Percentiles rank a stretch among this genome's conserved stretches.
Evolutionary conservation across 2,888 invertebrate species (phyloP).

Genomic region (Apotomis turbidana): DNA sequence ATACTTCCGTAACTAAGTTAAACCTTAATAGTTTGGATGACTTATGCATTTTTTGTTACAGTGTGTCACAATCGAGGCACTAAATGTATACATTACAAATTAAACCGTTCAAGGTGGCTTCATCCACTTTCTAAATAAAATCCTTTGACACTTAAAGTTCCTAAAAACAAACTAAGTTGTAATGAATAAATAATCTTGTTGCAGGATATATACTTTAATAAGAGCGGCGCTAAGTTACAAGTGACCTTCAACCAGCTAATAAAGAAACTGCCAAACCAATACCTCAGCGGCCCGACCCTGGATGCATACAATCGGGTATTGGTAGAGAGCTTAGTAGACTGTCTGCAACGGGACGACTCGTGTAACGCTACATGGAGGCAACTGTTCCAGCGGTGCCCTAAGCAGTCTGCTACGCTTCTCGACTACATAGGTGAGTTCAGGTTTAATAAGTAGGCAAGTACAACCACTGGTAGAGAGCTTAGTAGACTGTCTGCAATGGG

Average conservation of each 20-base stretch:
- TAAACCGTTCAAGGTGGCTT: no score
- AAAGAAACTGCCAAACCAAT: slow-evolving; percentile 83
- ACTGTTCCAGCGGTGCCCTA: slow-evolving; percentile 86
- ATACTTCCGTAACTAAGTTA: no score
- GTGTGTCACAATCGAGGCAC: no score
- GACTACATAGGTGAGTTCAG: slow-evolving; percentile 78
- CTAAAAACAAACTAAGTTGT: no score
- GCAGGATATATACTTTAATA: slow-evolving; percentile 77
- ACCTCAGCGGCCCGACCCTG: slow-evolving; percentile 72
- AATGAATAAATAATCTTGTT: background rate
- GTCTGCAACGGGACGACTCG: slow-evolving; percentile 85
- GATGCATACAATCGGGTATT: slow-evolving; percentile 82
- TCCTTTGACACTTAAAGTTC: no score
- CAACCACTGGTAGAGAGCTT: slow-evolving; percentile 80
- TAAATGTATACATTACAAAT: no score
- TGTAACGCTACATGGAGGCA: slow-evolving; percentile 88
- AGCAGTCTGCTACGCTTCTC: slow-evolving; percentile 86
- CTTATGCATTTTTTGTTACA: no score
- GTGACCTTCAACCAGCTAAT: slow-evolving; percentile 86
- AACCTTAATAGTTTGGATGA: no score
- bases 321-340: slow-evolving; percentile 84
- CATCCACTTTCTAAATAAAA: no score
- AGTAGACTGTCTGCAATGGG: slow-evolving; percentile 84
- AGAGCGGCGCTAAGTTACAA: slow-evolving; percentile 76
- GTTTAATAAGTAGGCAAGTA: background rate